Base-by-base conservation (phyloP, 2,888 invertebrate genomes). In the Amblyjoppa fuscipennis region DNA sequence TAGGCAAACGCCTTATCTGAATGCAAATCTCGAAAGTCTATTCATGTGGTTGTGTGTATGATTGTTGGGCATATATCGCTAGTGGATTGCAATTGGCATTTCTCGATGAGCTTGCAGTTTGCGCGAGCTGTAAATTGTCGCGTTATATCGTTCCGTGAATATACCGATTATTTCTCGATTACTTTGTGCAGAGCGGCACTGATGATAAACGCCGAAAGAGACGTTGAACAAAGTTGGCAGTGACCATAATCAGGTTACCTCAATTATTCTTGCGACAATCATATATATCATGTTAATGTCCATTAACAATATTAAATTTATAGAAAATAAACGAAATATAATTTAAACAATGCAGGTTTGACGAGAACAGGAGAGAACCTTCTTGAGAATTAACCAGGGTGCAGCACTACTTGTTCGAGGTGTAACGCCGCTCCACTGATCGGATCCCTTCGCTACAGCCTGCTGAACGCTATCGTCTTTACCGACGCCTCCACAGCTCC, bases 21-120 rank as follows among this genome's bases (percentile, higher is more conserved):
- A 71, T 76, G 87, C 84, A 85, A 90, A 90, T 90, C 90, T 82
- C 56, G 38, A 38, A 68, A 79, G 71, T 71, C 71, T 38, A 25
- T 79, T 1, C 20, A 38, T 31, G 31, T 38, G 34, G 53, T 41
- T 68, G 53, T 51, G 6, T 25, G 34, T 13, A 53, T 20, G 38
- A 20, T 31, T 53, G 16, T 51, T 34, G n/a, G 61, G 7, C 66
- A 45, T 68, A 74, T 76, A 75, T 74, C 88, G 84, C 81, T 84
- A 84, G 77, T 71, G 85, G 83, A 71, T 88, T 77, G 82, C 84
- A 86, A 88, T 88, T 87, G 75, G 82, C 86, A 82, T 88, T 88
- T 87, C 89, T 87, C 76, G 86, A 76, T 88, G 89, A 90, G 87
- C 86, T 88, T 88, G 90, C 89, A 87, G 84, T 89, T 90, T 85